These are phyloP conservation scores for Colistium nudipinnis DNA, from an alignment of 2,113 vertebrate genomes.

Conservation along the genomic window DNA sequence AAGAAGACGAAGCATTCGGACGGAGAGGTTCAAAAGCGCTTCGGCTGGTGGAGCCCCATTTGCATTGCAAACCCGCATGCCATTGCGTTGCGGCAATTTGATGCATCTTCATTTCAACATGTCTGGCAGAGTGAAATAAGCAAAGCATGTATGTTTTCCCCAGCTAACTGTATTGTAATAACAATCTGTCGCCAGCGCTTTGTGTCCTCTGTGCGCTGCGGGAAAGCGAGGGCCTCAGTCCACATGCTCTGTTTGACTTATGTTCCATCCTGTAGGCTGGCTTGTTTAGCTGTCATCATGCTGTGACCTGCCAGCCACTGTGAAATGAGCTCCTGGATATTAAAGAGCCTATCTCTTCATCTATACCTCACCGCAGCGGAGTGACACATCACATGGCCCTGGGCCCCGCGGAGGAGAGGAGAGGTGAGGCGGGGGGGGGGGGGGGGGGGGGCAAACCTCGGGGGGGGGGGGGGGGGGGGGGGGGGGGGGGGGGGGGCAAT, in stretches of 20 bases:
- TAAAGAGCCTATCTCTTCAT: constrained; percentile 81
- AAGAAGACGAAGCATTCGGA: constrained; percentile 36
- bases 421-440: too few relatives aligned
- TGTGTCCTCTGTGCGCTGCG: constrained; percentile 26
- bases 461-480: constrained; percentile 36
- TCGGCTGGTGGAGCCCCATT: constrained; percentile 6
- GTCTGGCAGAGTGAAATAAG: constrained; percentile 3
- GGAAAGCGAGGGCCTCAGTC: constrained; percentile 25
- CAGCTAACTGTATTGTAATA: constrained; percentile 32
- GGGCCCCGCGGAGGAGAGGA: constrained; percentile 34
- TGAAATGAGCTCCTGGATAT: constrained; percentile 79
- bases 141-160: constrained; percentile 23
- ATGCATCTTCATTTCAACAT: constrained; percentile 36
- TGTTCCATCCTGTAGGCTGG: constrained; percentile 65
- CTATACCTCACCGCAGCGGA: constrained; percentile 70
- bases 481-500: constrained; percentile 40
- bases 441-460: too few relatives aligned
- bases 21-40: constrained; percentile 6
- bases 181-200: constrained; percentile 28
- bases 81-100: constrained; percentile 1
- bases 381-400: constrained; percentile 66
- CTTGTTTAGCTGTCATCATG: constrained; percentile 79
- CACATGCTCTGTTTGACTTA: constrained; percentile 52
- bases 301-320: constrained; percentile 74
- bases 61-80: constrained; percentile 9